These are phyloP conservation scores for Mormyrus lacerda DNA, from an alignment of 2,113 vertebrate genomes.

Conservation along the genomic window DNA sequence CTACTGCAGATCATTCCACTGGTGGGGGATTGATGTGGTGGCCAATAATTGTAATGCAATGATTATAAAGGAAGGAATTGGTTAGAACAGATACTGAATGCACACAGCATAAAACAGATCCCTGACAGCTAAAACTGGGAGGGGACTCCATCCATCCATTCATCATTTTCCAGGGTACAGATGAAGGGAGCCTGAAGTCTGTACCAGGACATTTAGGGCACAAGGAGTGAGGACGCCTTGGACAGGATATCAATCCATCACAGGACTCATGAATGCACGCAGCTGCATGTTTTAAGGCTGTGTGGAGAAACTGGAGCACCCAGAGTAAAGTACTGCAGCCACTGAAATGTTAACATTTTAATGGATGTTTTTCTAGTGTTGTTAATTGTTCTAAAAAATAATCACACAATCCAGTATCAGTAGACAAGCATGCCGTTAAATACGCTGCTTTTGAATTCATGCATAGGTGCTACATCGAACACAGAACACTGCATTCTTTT, in stretches of 20 bases:
- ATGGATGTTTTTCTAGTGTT: neutral
- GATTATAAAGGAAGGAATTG: neutral
- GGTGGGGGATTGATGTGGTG: neutral
- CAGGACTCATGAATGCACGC: neutral
- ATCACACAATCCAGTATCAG: neutral
- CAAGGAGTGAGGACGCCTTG: neutral
- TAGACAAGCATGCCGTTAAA: neutral
- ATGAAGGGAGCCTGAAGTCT: neutral
- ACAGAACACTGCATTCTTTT: neutral
- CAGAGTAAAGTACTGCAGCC: neutral
- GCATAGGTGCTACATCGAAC: neutral
- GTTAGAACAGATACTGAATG: neutral
- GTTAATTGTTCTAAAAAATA: neutral
- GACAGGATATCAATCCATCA: neutral
- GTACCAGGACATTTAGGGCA: neutral
- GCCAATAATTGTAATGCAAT: neutral
- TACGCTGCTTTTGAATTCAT: neutral
- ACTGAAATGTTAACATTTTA: neutral
- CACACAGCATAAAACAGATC: neutral
- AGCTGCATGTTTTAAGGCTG: neutral
- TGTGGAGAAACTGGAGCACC: neutral
- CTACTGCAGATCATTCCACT: neutral
- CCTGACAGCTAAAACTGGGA: neutral
- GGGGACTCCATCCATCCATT: neutral
- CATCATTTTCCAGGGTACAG: neutral